A percentile compares a stretch with the other conserved stretches of the same genome.
These are phyloP conservation scores for Potamarius usumacintae DNA, from an alignment of 2,113 vertebrate genomes.

Conservation along the genomic window DNA sequence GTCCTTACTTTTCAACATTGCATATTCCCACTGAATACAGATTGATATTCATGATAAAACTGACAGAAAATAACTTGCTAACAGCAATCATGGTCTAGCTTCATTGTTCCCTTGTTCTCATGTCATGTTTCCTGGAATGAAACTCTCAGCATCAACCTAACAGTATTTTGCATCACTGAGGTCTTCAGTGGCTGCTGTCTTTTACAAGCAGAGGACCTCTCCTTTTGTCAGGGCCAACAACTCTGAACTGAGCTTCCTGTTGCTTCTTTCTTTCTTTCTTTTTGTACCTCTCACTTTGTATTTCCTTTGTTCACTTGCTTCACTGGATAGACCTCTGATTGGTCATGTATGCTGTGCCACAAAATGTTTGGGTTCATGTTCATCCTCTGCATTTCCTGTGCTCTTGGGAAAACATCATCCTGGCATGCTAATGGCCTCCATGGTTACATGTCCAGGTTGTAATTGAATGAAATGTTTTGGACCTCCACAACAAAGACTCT, in stretches of 20 bases:
- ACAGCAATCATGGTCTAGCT: neutral
- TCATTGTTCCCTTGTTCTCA: neutral
- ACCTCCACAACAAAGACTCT: no score
- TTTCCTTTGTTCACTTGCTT: no score
- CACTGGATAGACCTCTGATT: conserved; percentile 64
- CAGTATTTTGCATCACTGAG: conserved; percentile 43
- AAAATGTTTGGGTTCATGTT: conserved; percentile 68
- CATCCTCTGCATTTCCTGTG: conserved; percentile 68
- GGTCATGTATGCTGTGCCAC: conserved; percentile 68
- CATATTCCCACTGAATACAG: neutral
- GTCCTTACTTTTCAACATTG: neutral
- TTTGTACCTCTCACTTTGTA: no score
- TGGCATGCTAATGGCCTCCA: conserved; percentile 70
- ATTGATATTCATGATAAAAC: neutral
- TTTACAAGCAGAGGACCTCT: conserved; percentile 61
- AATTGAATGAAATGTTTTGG: no score
- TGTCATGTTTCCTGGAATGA: conserved; percentile 57
- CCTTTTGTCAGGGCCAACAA: conserved; percentile 23
- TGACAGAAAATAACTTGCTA: neutral
- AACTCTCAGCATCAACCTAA: conserved; percentile 54
- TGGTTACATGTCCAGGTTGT: no score
- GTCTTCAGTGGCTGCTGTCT: conserved; percentile 59
- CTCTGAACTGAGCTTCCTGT: no score
- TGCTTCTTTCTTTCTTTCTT: no score
- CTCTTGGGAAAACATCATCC: conserved; percentile 65